phyloP scores from a whole-genome alignment of 2,113 vertebrate genomes.

The Enhydra lutris region DNA sequence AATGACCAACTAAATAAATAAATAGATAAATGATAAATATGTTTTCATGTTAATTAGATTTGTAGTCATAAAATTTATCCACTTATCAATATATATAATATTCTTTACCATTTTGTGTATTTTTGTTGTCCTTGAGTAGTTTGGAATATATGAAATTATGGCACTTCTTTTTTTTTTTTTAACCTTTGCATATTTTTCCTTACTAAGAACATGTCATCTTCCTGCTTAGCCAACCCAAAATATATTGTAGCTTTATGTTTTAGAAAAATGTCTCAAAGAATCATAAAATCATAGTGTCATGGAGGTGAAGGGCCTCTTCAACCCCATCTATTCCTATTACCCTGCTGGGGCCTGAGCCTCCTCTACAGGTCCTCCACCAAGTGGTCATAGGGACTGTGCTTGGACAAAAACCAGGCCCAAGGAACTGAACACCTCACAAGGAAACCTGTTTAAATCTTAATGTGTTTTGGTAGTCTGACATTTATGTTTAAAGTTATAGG shows the following conservation, averaged over 20 bases:
- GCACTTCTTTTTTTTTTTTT: not conserved
- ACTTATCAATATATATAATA: not conserved
- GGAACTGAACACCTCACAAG: not conserved
- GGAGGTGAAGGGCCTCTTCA: not conserved
- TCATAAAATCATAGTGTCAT: not conserved
- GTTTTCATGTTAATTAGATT: not conserved
- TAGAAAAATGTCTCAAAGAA: not conserved
- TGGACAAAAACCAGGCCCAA: not conserved
- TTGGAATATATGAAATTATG: not conserved
- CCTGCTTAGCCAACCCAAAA: not conserved
- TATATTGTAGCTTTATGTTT: not conserved
- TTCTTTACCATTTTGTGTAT: not conserved
- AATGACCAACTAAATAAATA: not conserved
- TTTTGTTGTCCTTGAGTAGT: not conserved
- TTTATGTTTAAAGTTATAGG: not conserved
- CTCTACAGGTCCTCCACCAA: not conserved
- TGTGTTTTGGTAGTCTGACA: not conserved
- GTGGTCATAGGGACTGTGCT: not conserved
- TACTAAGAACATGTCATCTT: not conserved
- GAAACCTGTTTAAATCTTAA: not conserved
- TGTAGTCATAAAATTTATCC: not conserved
- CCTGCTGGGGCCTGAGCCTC: not conserved
- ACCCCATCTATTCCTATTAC: not conserved
- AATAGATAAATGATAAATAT: not conserved
- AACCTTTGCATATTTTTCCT: not conserved